Percentiles rank a stretch among this genome's conserved stretches.
Evolutionary conservation across 2,797 vertebrate genomes (phyloP).

Genomic region (Remorina albescens): DNA sequence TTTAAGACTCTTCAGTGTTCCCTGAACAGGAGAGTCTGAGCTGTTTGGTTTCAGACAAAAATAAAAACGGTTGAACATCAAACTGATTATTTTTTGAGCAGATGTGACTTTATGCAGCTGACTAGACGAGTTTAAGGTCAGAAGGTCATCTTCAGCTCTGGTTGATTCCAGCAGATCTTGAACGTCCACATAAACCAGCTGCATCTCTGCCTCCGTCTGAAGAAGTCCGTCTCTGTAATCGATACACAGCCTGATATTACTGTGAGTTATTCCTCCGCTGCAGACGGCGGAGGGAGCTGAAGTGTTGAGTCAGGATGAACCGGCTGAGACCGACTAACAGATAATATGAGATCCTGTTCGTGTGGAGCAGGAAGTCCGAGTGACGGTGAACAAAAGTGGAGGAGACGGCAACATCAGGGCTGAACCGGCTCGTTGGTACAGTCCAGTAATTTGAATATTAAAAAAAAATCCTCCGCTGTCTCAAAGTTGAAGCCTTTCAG

Average conservation of each 20-base stretch:
- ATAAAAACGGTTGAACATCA: too few relatives aligned
- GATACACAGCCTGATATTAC: slow-evolving; percentile 49
- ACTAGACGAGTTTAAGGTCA: too few relatives aligned
- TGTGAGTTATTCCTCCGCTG: slow-evolving; percentile 60
- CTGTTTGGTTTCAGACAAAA: too few relatives aligned
- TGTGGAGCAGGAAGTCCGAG: neutral
- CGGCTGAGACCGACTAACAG: slow-evolving; percentile 21
- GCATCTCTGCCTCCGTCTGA: slow-evolving; percentile 29
- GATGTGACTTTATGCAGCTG: too few relatives aligned
- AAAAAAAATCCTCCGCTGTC: too few relatives aligned
- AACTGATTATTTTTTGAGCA: too few relatives aligned
- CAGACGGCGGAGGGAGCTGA: slow-evolving; percentile 16
- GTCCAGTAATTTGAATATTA: too few relatives aligned
- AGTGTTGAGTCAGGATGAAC: slow-evolving; percentile 47
- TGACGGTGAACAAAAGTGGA: too few relatives aligned
- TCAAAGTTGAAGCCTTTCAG: too few relatives aligned
- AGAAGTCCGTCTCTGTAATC: slow-evolving; percentile 48
- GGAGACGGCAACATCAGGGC: neutral
- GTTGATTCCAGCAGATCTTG: neutral
- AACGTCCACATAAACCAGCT: slow-evolving; percentile 23
- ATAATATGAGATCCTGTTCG: slow-evolving; percentile 15
- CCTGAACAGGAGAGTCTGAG: too few relatives aligned
- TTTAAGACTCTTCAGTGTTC: too few relatives aligned
- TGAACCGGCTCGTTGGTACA: too few relatives aligned
- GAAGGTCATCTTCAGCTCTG: neutral